phyloP scores from a whole-genome alignment of 2,888 invertebrate species.

The Caenorhabditis zanzibari region DNA sequence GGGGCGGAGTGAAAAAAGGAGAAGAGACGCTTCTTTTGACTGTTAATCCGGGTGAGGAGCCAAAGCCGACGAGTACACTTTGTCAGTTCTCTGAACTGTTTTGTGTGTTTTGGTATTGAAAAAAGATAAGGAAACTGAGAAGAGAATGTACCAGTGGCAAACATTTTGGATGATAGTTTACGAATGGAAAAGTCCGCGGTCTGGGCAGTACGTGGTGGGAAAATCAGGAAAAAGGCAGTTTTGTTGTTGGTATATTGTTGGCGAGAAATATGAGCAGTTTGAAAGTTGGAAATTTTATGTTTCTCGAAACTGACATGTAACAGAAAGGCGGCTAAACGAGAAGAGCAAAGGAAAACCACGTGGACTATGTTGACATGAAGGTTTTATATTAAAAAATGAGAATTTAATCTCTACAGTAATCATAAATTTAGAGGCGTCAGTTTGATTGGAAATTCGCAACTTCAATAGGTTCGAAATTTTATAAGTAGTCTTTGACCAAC shows the following conservation, averaged over 20 bases:
- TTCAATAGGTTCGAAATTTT: slow-evolving; percentile 32
- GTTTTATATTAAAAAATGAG: slow-evolving; percentile 42
- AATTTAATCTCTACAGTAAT: slow-evolving; percentile 35
- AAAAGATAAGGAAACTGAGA: slow-evolving; percentile 23
- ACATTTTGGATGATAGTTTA: slow-evolving; percentile 34
- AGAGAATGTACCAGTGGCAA: slow-evolving; percentile 46
- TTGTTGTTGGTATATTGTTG: background rate
- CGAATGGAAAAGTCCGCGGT: slow-evolving; percentile 3
- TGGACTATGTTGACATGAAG: slow-evolving; percentile 25
- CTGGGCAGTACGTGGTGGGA: slow-evolving; percentile 25
- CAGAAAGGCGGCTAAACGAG: background rate
- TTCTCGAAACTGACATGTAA: background rate
- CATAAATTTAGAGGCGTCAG: background rate
- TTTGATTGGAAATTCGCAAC: background rate
- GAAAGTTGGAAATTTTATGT: slow-evolving; percentile 20
- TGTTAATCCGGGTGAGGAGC: slow-evolving; percentile 42
- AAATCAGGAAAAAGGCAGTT: background rate
- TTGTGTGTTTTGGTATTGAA: slow-evolving; percentile 29
- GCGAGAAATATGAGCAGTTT: background rate
- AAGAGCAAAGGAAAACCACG: background rate
- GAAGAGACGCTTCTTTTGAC: slow-evolving; percentile 28
- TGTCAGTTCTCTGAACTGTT: slow-evolving; percentile 52
- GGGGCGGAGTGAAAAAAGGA: slow-evolving; percentile 39
- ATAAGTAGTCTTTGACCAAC: background rate
- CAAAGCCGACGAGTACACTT: slow-evolving; percentile 57